Percentiles rank a stretch among this genome's conserved stretches.
These are phyloP conservation scores for Ennomos erosarius DNA, from an alignment of 2,888 invertebrate genomes.

Conservation along the genomic window DNA sequence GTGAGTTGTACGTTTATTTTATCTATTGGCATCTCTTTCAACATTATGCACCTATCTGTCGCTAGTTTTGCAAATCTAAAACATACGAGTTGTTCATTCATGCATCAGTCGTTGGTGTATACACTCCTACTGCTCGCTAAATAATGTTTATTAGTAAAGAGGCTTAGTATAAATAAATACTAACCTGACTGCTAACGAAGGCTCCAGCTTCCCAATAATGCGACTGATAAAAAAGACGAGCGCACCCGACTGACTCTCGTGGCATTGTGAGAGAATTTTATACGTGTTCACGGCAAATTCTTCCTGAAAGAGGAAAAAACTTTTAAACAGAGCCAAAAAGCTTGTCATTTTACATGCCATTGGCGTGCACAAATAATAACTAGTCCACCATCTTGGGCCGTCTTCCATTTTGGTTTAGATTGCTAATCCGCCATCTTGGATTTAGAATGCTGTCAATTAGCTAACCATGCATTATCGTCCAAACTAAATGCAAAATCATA, in stretches of 20 bases:
- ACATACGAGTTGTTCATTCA: constrained; percentile 4
- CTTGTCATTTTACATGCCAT: too few relatives aligned
- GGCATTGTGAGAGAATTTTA: constrained; percentile 89
- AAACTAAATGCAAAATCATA: too few relatives aligned
- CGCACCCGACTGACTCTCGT: constrained; percentile 89
- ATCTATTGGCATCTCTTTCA: constrained; percentile 87
- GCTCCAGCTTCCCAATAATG: constrained; percentile 88
- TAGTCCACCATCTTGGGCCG: too few relatives aligned
- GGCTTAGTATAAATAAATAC: constrained; percentile 10
- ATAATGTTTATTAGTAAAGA: too few relatives aligned
- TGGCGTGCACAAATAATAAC: too few relatives aligned
- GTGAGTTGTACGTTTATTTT: constrained; percentile 87
- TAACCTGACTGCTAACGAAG: constrained; percentile 68
- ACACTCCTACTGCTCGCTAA: too few relatives aligned
- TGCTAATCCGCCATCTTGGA: too few relatives aligned
- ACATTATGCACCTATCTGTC: constrained; percentile 87
- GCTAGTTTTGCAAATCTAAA: constrained; percentile 87
- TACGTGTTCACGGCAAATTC: constrained; percentile 88
- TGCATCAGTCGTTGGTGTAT: too few relatives aligned
- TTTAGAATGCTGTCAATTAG: too few relatives aligned
- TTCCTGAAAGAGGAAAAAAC: constrained; percentile 75
- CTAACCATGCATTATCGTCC: too few relatives aligned
- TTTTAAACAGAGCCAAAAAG: too few relatives aligned
- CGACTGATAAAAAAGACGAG: constrained; percentile 89
- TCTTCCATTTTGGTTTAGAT: too few relatives aligned